phyloP scores from a whole-genome alignment of 2,113 vertebrate genomes.

The Burhinus bistriatus region DNA sequence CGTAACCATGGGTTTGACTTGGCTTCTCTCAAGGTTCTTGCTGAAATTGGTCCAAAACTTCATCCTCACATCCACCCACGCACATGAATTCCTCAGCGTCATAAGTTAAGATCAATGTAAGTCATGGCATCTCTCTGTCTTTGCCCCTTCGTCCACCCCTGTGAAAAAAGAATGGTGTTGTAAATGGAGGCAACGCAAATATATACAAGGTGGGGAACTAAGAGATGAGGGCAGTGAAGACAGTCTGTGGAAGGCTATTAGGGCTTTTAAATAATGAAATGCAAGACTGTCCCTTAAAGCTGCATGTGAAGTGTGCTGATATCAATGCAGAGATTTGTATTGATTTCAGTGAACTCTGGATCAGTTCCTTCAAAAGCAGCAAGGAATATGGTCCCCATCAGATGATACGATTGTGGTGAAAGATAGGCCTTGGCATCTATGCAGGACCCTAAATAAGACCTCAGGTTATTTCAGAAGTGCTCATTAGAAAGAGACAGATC shows the following conservation, averaged over 20 bases:
- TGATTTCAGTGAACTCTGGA: neutral
- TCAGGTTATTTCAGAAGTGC: neutral
- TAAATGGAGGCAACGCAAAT: neutral
- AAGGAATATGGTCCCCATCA: neutral
- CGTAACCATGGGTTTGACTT: slow-evolving; percentile 10
- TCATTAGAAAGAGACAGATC: neutral
- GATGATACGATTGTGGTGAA: neutral
- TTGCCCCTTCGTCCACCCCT: neutral
- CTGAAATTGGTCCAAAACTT: slow-evolving; percentile 18
- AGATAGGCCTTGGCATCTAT: neutral
- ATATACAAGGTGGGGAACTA: neutral
- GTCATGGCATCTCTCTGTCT: neutral
- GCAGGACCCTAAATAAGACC: neutral
- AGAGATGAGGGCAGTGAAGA: neutral
- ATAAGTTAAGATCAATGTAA: neutral
- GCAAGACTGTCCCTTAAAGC: neutral
- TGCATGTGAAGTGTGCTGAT: neutral
- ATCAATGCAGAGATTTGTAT: neutral
- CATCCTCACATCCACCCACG: neutral
- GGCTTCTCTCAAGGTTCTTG: neutral
- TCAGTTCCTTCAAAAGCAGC: neutral
- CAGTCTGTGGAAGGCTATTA: neutral
- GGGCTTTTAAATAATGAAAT: neutral
- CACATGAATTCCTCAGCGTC: slow-evolving; percentile 15
- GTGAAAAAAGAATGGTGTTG: neutral